phyloP scores from a whole-genome alignment of 2,113 vertebrate species.

The Paraplagusia blochii region DNA sequence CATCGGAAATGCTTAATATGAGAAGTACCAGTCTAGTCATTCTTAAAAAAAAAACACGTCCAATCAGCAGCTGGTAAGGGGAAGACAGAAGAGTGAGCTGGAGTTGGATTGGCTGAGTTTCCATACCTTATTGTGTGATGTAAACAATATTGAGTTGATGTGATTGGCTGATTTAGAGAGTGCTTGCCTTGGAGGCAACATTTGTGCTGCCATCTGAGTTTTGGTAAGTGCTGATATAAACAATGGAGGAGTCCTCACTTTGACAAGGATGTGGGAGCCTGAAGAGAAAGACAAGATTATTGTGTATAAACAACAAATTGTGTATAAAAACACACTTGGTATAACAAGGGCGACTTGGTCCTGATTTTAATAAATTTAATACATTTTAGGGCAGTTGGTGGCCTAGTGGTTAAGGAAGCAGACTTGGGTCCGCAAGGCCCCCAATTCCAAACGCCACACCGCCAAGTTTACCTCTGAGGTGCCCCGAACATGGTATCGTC shows the following conservation, averaged over 20 bases:
- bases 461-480: no score
- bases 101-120: constrained; percentile 72
- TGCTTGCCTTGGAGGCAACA: constrained; percentile 59
- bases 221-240: constrained; percentile 79
- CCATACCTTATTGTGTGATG: constrained; percentile 73
- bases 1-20: constrained; percentile 61
- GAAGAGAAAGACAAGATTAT: constrained; percentile 12
- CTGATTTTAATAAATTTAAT: no score
- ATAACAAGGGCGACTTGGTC: no score
- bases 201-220: constrained; percentile 74
- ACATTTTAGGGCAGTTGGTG: no score
- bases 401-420: no score
- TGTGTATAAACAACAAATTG: background rate
- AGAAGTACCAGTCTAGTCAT: constrained; percentile 74
- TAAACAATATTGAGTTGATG: constrained; percentile 80
- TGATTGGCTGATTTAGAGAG: constrained; percentile 74
- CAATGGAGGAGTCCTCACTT: constrained; percentile 65
- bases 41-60: constrained; percentile 67
- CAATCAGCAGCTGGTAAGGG: constrained; percentile 76
- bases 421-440: no score
- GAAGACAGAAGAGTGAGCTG: constrained; percentile 72
- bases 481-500: no score
- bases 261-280: constrained; percentile 61
- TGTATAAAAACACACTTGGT: background rate
- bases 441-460: no score